phyloP scores from a whole-genome alignment of 2,888 invertebrate species.

The Platycnemis pennipes region DNA sequence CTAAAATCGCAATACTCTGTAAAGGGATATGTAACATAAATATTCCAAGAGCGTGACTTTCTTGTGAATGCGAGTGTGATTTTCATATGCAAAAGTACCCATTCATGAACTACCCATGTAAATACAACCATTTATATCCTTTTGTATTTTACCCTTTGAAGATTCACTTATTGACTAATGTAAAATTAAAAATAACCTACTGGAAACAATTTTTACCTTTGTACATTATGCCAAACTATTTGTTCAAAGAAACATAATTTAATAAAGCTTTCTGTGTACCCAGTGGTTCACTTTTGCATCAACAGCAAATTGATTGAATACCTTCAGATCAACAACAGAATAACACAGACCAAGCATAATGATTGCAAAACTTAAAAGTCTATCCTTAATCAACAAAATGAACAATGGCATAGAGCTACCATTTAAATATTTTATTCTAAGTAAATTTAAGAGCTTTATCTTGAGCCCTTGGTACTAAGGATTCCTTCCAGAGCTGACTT shows the following conservation, averaged over 20 bases:
- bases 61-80: neutral
- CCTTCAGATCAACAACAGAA: too few species aligned
- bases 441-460: too few species aligned
- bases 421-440: too few species aligned
- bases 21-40: neutral
- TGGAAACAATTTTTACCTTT: neutral
- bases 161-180: neutral
- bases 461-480: too few species aligned
- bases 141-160: neutral
- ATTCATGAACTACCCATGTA: neutral
- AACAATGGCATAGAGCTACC: too few species aligned
- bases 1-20: neutral
- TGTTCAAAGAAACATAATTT: neutral
- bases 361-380: too few species aligned
- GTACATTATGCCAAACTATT: neutral
- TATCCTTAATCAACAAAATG: too few species aligned
- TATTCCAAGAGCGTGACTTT: neutral
- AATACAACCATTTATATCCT: neutral
- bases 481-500: too few species aligned
- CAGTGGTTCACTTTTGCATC: neutral
- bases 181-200: neutral
- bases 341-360: too few species aligned
- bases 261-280: conserved; percentile 6
- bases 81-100: neutral
- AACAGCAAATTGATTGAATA: too few species aligned